Evolutionary conservation across 23 tunicate species (phyloP).

Genomic region (Phallusia fumigata): DNA sequence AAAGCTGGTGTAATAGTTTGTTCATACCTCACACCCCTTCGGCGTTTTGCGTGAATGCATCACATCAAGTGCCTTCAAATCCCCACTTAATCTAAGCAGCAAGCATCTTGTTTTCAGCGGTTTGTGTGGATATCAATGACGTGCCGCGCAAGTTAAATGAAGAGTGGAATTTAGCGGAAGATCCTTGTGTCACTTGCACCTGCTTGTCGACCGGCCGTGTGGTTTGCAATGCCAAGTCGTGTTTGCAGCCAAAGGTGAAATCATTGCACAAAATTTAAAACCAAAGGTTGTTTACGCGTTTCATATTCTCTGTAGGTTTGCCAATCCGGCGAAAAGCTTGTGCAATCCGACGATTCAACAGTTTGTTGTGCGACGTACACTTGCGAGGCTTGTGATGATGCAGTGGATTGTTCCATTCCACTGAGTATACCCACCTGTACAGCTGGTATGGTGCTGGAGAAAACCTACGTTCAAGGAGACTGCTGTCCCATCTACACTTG

Average conservation of each 20-base stretch:
- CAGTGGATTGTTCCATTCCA: background rate
- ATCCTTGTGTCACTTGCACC: slow-evolving; percentile 21
- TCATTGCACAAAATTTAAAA: background rate
- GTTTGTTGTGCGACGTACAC: background rate
- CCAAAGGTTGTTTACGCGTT: background rate
- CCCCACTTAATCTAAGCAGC: too few relatives aligned
- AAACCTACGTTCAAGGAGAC: background rate
- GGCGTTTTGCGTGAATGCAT: too few relatives aligned
- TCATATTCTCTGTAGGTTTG: background rate
- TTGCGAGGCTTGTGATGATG: slow-evolving; percentile 16
- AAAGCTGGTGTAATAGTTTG: background rate
- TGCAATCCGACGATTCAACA: background rate
- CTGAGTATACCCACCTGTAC: background rate
- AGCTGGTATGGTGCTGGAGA: background rate
- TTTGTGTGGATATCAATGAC: slow-evolving; percentile 20
- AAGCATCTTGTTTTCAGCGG: slow-evolving; percentile 6
- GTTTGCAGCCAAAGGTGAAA: background rate
- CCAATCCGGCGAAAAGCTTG: slow-evolving; percentile 10
- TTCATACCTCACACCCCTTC: background rate
- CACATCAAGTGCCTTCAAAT: too few relatives aligned
- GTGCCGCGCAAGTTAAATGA: slow-evolving; percentile 8
- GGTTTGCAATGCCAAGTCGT: background rate
- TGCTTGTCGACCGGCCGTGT: background rate
- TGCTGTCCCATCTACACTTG: slow-evolving; percentile 1
- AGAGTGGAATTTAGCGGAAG: slow-evolving; percentile 21